Evolutionary conservation across 2,113 vertebrate genomes (phyloP), one percentile per base, ranked within the genome.

Genomic region (Turnix velox): DNA sequence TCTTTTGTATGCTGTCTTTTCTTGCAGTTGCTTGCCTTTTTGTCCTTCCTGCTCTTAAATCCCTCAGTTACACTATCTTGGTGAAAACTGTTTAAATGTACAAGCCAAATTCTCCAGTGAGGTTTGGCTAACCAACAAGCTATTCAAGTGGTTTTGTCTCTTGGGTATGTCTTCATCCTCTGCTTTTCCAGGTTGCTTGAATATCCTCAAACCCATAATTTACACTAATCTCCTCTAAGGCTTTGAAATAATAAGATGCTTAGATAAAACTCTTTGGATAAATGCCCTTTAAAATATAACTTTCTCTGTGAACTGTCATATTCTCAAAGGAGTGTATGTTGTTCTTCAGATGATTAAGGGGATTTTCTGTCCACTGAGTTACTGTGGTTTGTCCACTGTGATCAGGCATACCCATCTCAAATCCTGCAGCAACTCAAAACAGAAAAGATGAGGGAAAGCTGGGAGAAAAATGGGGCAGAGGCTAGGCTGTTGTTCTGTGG

Each of bases 101-200:
- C 49, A 80, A 75, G 45, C 62, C 66, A 87, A 85, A 92, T 91
- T 92, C 81, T 93, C 92, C 78, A 87, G 24, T 89, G 88, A 91
- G 91, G 78, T 94, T 96, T 96, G 91, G 74, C 87, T 94, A 82
- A 82, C 66, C 59, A 73, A 45, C 58, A 87, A 92, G 46, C 8
- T 80, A 73, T 92, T 96, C 55, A 96, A 89, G 94, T 94, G 94
- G 92, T 93, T 95, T 96, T 92, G 62, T 91, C 82, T 91, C 93
- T 42, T 0, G 71, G 33, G 62, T 87, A 95, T 95, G 74, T 91
- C 84, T 91, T 95, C 88, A 91, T 87, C 62, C 84, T 93, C 67
- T 92, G 63, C 77, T 94, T 93, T 93, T 94, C 78, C 88, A 96
- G 91, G 94, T 96, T 95, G 19, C 86, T 82, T 58, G 74, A 89